phyloP scores from a whole-genome alignment of 2,113 vertebrate species.

The Boleophthalmus pectinirostris region DNA sequence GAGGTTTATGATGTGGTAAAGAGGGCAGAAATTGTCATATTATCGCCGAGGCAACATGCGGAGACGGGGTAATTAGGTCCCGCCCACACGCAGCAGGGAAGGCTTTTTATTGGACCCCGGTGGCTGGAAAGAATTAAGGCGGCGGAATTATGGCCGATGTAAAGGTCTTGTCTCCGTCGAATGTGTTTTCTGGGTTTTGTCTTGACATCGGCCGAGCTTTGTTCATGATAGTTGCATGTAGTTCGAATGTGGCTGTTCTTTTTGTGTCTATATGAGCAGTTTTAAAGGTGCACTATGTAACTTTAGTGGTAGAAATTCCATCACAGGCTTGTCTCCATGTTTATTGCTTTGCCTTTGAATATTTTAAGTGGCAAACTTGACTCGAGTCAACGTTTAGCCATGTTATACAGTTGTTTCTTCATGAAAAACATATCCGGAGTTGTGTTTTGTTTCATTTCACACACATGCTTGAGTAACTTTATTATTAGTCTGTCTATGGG shows the following conservation, averaged over 20 bases:
- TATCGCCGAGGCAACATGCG: background rate
- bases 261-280: background rate
- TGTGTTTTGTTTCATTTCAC: too few species aligned
- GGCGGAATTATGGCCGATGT: background rate
- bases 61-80: background rate
- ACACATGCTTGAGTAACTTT: too few species aligned
- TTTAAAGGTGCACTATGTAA: too few species aligned
- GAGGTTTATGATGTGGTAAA: conserved; percentile 2
- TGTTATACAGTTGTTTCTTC: too few species aligned
- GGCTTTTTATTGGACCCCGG: background rate
- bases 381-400: too few species aligned
- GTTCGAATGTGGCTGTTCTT: background rate
- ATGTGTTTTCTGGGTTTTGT: background rate
- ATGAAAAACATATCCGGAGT: too few species aligned
- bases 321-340: too few species aligned
- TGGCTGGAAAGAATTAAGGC: conserved; percentile 6
- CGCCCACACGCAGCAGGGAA: background rate
- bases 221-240: background rate
- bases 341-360: too few species aligned
- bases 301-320: too few species aligned
- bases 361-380: too few species aligned
- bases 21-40: conserved; percentile 3
- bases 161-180: background rate
- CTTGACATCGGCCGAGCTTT: background rate
- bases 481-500: too few species aligned